Conservation (phyloP, 2,113 vertebrate genomes). For the Taxidea taxus region DNA sequence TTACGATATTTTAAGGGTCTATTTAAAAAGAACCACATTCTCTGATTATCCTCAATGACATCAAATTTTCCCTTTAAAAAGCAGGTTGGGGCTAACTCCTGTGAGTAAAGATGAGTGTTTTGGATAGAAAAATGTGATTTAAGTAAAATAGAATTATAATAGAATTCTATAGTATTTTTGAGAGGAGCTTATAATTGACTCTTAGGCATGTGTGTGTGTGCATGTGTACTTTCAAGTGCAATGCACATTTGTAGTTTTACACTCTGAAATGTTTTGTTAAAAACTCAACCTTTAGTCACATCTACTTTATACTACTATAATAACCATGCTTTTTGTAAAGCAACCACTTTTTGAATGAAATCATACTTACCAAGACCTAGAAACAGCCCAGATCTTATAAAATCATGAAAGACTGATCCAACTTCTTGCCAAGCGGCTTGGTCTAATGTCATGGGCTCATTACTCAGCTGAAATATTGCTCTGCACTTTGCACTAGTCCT, state of each 20-base stretch:
- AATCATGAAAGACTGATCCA: neutral
- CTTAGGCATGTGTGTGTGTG: neutral
- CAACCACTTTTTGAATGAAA: neutral
- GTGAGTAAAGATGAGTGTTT: neutral
- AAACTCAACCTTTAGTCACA: neutral
- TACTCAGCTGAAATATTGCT: neutral
- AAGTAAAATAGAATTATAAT: neutral
- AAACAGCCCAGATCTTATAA: neutral
- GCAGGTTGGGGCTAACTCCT: neutral
- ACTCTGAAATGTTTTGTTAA: neutral
- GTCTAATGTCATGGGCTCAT: neutral
- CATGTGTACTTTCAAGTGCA: neutral
- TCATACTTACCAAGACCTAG: neutral
- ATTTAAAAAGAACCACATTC: neutral
- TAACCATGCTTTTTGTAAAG: neutral
- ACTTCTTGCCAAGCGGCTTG: neutral
- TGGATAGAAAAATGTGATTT: neutral
- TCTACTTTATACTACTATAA: neutral
- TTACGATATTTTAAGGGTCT: neutral
- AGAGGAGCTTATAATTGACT: neutral
- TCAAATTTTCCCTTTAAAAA: conserved; percentile 10
- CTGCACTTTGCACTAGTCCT: neutral
- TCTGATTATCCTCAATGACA: neutral
- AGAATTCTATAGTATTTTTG: neutral
- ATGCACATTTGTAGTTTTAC: neutral